Evolutionary conservation across 2,797 vertebrate species (phyloP), one percentile per base, ranked within the genome.

Genomic region (Tragelaphus eurycerus): DNA sequence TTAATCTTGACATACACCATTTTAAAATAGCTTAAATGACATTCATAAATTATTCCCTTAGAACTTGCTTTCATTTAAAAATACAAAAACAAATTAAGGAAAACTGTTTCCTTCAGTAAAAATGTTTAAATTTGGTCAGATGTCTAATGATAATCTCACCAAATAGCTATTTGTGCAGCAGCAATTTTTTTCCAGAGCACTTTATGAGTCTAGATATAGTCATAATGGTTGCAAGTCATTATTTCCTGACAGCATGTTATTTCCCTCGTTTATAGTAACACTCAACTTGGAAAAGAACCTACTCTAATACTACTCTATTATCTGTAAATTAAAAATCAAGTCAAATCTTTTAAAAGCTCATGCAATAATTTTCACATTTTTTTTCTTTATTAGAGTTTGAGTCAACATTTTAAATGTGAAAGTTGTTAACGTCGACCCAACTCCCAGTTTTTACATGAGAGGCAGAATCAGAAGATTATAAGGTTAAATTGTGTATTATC

Each of bases 31-130:
- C 48, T 92, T 97, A 90, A 95, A 64, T 43, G 52, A 21, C 31
- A 27, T 10, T 52, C 87, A 48, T 92, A 93, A 93, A 87, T 95
- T 15, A 90, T 67, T 87, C n/a, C 25, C 7, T 92, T 95, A 89
- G 71, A 96, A 55, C 43, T 90, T 93, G 54, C 60, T 97, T 86
- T 96, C 93, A 85, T 83, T 97, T 90, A 95, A 97, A 93, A 90
- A 85, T 21, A 94, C 7, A 86, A 90, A 92, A 60, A 89, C 46
- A 67, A 92, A 83, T 34, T 34, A 62, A 87, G 67, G 50, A 62
- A 88, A 67, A 62, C 1, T 0, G 13, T 81, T 46, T 7, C 59
- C 38, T 11, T 95, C 78, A 83, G 60, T 34, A 93, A 81, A 86
- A 34, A 21, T 52, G 29, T 84, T 92, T 91, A 92, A 83, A 86